Evolutionary conservation across 1,140 invertebrate genomes (phyloP).

Genomic region (Bombus sibiricus): DNA sequence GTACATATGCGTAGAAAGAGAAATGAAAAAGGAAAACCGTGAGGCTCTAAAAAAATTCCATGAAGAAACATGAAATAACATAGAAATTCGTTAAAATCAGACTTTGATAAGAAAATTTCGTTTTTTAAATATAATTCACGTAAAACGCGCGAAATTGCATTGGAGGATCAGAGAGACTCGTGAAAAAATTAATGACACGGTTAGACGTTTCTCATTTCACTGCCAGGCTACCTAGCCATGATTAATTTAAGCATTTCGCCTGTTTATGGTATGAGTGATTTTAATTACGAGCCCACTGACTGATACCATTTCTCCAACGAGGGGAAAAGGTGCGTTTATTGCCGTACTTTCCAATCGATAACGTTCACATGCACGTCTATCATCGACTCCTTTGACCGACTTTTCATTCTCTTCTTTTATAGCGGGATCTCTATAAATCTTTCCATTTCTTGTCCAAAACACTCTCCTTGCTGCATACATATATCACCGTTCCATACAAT

Average conservation of each 20-base stretch:
- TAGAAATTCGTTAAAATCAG: background rate
- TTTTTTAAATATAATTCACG: background rate
- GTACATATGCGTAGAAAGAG: no score
- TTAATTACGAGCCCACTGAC: constrained; percentile 60
- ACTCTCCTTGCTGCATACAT: no score
- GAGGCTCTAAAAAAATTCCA: no score
- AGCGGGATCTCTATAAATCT: background rate
- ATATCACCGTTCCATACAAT: background rate
- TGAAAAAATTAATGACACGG: background rate
- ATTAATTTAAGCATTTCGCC: constrained; percentile 55
- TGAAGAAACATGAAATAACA: background rate
- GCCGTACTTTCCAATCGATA: constrained; percentile 36
- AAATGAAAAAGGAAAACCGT: background rate
- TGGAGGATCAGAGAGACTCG: background rate
- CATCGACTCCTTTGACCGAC: constrained; percentile 37
- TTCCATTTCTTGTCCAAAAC: background rate
- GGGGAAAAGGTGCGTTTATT: constrained; percentile 49
- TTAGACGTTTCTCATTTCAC: constrained; percentile 14
- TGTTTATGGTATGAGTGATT: constrained; percentile 58
- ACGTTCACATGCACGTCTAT: constrained; percentile 32
- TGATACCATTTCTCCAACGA: constrained; percentile 23
- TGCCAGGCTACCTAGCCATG: background rate
- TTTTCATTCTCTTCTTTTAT: constrained; percentile 5
- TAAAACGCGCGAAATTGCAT: background rate
- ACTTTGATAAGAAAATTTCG: background rate